Evolutionary conservation across 1,140 invertebrate genomes (phyloP), one percentile per base, ranked within the genome.

Genomic region (Plutomurus gul): DNA sequence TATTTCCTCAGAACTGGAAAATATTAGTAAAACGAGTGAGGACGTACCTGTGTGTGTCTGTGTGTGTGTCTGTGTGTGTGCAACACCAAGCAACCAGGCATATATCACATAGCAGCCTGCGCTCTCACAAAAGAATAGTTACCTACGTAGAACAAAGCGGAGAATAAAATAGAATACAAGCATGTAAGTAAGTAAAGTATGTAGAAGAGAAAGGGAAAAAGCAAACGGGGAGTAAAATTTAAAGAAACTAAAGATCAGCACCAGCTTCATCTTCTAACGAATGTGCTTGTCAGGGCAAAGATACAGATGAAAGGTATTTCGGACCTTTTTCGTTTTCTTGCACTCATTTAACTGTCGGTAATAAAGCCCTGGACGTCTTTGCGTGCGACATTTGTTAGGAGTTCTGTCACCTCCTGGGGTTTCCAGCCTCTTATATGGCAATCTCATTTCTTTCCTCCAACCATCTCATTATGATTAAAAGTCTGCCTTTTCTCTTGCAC

Each of bases 351-450:
- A 46, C 40, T 6, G 7, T 40, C 16, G 25, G 36, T 37, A 72
- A 72, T 72, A 72, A 72, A 72, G 70, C 70, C 40, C 70, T 72
- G 36, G 70, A 40, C 70, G 36, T 72, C 33, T 60, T 81, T 73
- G 80, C 76, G 76, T 73, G 80, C 73, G 80, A 78, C 80, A 81
- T 81, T 78, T 78, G 75, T 76, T 81, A 65, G 30, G 60, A 76
- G 37, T 49, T 33, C 56, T 79, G 81, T 82, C 81, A 79, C 77
- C 81, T 79, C 81, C 81, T 79, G 81, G 77, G 77, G 81, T 71
- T 51, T 37, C 30, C 40, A 30, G 4, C 16, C 39, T n/a, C 78
- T 72, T 71, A 76, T 56, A 79, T 47, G 77, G 72, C 40, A 51
- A 65, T 65, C 56, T 36, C 56, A 65, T 65, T 65, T 65, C 56